Percentiles rank a stretch among this genome's conserved stretches.
Evolutionary conservation across 1,140 invertebrate species (phyloP).

Genomic region (Aphaenogaster ashmeadi): DNA sequence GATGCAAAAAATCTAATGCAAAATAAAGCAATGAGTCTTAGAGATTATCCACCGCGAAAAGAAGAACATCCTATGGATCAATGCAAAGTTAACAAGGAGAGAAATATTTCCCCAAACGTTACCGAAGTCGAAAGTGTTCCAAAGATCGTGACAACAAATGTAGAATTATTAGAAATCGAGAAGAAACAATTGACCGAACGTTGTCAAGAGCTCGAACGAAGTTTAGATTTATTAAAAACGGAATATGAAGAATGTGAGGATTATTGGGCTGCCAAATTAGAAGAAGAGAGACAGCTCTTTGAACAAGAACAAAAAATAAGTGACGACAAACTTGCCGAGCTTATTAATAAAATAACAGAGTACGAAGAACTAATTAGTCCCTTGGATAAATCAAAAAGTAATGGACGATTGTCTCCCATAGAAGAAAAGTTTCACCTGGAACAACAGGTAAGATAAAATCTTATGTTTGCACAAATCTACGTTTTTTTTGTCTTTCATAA

Average conservation of each 20-base stretch:
- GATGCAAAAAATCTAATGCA: slow-evolving; percentile 73
- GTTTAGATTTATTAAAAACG: slow-evolving; percentile 90
- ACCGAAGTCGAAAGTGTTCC: slow-evolving; percentile 45
- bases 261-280: slow-evolving; percentile 93
- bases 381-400: slow-evolving; percentile 85
- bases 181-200: slow-evolving; percentile 87
- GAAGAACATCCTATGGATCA: slow-evolving; percentile 73
- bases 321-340: slow-evolving; percentile 92
- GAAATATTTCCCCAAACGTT: slow-evolving; percentile 36
- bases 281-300: slow-evolving; percentile 92
- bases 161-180: slow-evolving; percentile 80
- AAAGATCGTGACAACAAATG: slow-evolving; percentile 19
- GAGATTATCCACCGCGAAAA: slow-evolving; percentile 84
- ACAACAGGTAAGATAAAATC: slow-evolving; percentile 86
- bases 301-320: slow-evolving; percentile 92
- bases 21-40: slow-evolving; percentile 80
- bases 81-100: slow-evolving; percentile 63
- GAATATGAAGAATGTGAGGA: slow-evolving; percentile 95
- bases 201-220: slow-evolving; percentile 90
- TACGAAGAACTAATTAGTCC: slow-evolving; percentile 92
- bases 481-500: background rate
- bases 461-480: background rate
- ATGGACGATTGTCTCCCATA: slow-evolving; percentile 90
- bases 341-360: slow-evolving; percentile 92
- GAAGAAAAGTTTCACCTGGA: slow-evolving; percentile 92